Evolutionary conservation across 92 coral and sea anemone species (phyloP), one percentile per base, ranked within the genome.

Genomic region (Phenganax stokvisi): DNA sequence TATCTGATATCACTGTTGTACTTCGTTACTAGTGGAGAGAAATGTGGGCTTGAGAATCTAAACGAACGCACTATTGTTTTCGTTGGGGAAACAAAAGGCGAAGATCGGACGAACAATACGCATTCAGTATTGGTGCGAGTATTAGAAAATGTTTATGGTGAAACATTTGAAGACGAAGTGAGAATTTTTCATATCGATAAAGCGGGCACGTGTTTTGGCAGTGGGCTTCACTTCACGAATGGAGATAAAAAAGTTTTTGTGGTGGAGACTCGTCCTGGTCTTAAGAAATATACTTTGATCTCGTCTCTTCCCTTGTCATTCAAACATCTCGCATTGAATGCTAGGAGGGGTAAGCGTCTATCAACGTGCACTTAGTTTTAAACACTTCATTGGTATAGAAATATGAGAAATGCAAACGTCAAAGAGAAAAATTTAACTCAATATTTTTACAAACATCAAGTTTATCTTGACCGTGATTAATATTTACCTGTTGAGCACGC

Each of bases 231-330:
- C 51, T 96, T 90, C 61, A 81, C 84, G 74, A 80, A 89, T 51
- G 97, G 97, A 8, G 97, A 96, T 70, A 55, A 80, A 57, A 72
- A 96, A 76, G 74, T 96, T 16, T 96, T 96, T 96, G 83, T 96
- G 12, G 88, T 86, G 52, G 85, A 87, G 80, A 63, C 72, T 10
- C 83, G 63, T 20, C 83, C 83, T 47, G 83, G 83, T 25, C 60
- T 10, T 28, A 64, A 79, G 72, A 62, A 65, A 56, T 79, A 63
- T 47, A 54, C 55, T 12, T 61, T 79, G 58, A 54, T 62, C 61
- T 44, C 68, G 25, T 79, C 83, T 47, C 83, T 79, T 15, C 83
- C 83, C 12, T 64, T 79, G 83, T 7, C 74, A 9, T 28, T 79
- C 29, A 79, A 57, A 20, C 83, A 79, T 79, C 83, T 79, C 11